Evolutionary conservation across 2,797 vertebrate genomes (phyloP).

Genomic region (Neosilurus mollespiculum): DNA sequence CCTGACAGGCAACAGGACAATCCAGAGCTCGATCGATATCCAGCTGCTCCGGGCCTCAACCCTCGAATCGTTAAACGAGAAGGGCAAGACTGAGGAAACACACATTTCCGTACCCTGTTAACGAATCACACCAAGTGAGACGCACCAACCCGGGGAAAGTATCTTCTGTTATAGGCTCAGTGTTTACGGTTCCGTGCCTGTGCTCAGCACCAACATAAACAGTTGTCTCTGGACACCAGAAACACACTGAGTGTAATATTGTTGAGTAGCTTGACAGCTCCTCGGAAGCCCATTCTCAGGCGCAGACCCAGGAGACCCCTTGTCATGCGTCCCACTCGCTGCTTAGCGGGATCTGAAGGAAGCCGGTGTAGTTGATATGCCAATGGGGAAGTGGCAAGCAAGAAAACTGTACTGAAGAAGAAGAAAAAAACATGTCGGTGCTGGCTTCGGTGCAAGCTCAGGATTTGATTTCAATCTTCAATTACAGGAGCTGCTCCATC

Average conservation of each 20-base stretch:
- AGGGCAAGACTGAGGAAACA: slow-evolving; percentile 57
- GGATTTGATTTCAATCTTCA: slow-evolving; percentile 34
- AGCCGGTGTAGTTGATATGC: slow-evolving; percentile 20
- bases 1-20: slow-evolving; percentile 49
- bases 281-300: slow-evolving; percentile 36
- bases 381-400: slow-evolving; percentile 26
- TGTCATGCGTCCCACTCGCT: slow-evolving; percentile 40
- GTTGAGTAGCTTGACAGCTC: slow-evolving; percentile 37
- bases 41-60: background rate
- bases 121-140: background rate
- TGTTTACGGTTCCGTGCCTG: slow-evolving; percentile 11
- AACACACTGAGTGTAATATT: slow-evolving; percentile 30
- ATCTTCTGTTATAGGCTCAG: background rate
- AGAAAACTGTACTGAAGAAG: background rate
- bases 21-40: slow-evolving; percentile 28
- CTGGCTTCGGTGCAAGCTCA: slow-evolving; percentile 25
- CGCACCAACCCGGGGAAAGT: background rate
- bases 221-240: slow-evolving; percentile 30
- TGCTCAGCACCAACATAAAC: slow-evolving; percentile 27
- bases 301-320: slow-evolving; percentile 31
- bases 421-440: background rate
- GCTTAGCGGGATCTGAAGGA: slow-evolving; percentile 33
- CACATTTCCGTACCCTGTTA: slow-evolving; percentile 29
- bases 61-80: slow-evolving; percentile 65
- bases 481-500: slow-evolving; percentile 17